phyloP scores from a whole-genome alignment of 1,140 invertebrate species.

The Xylocopa sonorina region DNA sequence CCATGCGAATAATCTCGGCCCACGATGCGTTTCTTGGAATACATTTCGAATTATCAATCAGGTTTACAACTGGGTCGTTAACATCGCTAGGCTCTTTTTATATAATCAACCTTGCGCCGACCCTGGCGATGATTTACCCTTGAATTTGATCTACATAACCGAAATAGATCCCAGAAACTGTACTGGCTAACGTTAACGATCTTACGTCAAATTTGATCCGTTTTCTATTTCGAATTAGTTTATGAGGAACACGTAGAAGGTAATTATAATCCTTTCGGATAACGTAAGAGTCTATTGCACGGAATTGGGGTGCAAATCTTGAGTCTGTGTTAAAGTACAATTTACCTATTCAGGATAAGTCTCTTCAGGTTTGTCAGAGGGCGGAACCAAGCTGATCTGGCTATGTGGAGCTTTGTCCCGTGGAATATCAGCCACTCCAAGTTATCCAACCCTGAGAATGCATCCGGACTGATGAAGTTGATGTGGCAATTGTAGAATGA shows the following conservation, averaged over 20 bases:
- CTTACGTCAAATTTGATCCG: not conserved
- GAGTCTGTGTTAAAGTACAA: too few species aligned
- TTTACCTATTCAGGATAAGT: slow-evolving; percentile 63
- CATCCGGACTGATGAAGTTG: slow-evolving; percentile 48
- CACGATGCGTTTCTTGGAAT: slow-evolving; percentile 16
- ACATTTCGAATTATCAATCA: not conserved
- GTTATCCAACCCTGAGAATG: slow-evolving; percentile 63
- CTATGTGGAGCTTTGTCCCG: slow-evolving; percentile 61
- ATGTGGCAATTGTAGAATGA: slow-evolving; percentile 73
- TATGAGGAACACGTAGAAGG: not conserved
- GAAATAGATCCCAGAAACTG: not conserved
- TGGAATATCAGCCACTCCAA: slow-evolving; percentile 70
- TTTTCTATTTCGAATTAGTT: not conserved
- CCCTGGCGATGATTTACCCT: too few species aligned
- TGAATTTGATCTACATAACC: not conserved
- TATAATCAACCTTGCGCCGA: slow-evolving; percentile 8
- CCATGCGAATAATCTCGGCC: slow-evolving; percentile 14
- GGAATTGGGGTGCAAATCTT: too few species aligned
- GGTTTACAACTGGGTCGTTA: slow-evolving; percentile 30
- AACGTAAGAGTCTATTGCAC: too few species aligned
- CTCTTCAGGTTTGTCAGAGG: slow-evolving; percentile 58
- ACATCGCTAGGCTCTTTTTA: slow-evolving; percentile 26
- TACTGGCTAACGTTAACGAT: not conserved
- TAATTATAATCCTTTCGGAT: not conserved
- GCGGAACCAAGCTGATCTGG: slow-evolving; percentile 59